A percentile compares a stretch with the other conserved stretches of the same genome.
Evolutionary conservation across 2,888 invertebrate species (phyloP).

Genomic region (Hypselothyrea guttata): DNA sequence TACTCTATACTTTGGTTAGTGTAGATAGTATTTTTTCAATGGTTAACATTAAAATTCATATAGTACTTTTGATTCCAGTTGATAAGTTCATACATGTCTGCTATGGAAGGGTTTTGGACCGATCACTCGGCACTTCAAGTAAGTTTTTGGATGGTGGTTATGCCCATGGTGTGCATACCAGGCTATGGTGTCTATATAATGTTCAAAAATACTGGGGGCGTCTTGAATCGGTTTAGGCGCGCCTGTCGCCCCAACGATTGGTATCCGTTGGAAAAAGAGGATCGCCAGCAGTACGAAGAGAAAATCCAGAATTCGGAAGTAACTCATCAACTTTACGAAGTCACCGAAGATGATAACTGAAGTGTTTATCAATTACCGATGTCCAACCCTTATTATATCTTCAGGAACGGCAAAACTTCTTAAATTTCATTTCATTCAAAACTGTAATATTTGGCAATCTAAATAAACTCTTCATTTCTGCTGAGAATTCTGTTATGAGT

Average conservation of each 20-base stretch:
- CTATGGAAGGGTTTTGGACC: constrained; percentile 32
- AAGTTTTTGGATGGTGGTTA: constrained; percentile 49
- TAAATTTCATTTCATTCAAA: too few species aligned
- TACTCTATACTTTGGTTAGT: constrained; percentile 61
- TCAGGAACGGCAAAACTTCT: too few species aligned
- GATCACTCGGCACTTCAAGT: too few species aligned
- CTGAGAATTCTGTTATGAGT: too few species aligned
- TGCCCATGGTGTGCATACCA: constrained; percentile 75
- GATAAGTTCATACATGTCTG: constrained; percentile 12
- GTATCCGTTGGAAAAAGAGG: constrained; percentile 77
- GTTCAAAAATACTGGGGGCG: constrained; percentile 64
- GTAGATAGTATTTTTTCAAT: background rate
- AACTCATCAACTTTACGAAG: constrained; percentile 76
- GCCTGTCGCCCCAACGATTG: constrained; percentile 79
- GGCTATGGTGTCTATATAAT: constrained; percentile 70
- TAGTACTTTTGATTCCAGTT: constrained; percentile 32
- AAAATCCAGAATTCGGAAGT: constrained; percentile 72
- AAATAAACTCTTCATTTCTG: too few species aligned
- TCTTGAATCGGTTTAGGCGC: constrained; percentile 67
- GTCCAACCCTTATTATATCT: too few species aligned
- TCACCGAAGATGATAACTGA: constrained; percentile 64
- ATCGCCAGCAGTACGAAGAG: constrained; percentile 78
- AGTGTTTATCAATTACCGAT: too few species aligned
- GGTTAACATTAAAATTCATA: background rate
- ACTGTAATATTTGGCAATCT: too few species aligned